A percentile compares a stretch with the other conserved stretches of the same genome.
phyloP scores from a whole-genome alignment of 2,797 vertebrate species.

The Lacerta bilineata region DNA sequence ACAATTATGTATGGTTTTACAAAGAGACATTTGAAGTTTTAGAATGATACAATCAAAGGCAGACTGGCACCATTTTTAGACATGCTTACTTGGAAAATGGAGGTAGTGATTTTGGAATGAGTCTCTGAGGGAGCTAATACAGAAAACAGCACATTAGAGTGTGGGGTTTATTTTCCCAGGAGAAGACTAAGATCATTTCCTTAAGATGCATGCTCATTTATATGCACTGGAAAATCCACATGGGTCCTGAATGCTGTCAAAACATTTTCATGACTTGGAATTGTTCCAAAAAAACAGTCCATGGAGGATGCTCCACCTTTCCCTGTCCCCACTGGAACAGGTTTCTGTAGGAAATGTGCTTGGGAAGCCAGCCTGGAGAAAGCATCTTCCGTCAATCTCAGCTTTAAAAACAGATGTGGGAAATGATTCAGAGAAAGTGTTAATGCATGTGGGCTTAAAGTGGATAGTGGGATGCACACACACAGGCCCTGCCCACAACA shows the following conservation, averaged over 20 bases:
- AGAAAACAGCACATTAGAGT: neutral
- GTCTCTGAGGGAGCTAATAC: neutral
- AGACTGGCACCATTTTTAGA: neutral
- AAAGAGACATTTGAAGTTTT: neutral
- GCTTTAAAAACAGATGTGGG: neutral
- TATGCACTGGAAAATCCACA: slow-evolving; percentile 1
- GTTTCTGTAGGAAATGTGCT: neutral
- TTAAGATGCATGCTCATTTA: neutral
- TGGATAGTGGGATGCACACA: no score
- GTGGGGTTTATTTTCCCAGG: slow-evolving; percentile 1
- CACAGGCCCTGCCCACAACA: neutral
- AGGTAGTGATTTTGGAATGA: neutral
- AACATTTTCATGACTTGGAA: neutral
- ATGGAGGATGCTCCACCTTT: neutral
- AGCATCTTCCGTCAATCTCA: neutral
- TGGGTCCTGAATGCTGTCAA: neutral
- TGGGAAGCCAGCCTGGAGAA: neutral
- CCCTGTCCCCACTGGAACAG: neutral
- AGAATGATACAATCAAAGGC: neutral
- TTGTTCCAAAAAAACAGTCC: neutral
- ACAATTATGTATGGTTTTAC: neutral
- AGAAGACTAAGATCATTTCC: neutral
- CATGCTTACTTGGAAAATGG: neutral
- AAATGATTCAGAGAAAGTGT: neutral
- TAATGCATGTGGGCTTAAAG: no score